phyloP scores from a whole-genome alignment of 2,113 vertebrate species.

The Pangasianodon hypophthalmus region DNA sequence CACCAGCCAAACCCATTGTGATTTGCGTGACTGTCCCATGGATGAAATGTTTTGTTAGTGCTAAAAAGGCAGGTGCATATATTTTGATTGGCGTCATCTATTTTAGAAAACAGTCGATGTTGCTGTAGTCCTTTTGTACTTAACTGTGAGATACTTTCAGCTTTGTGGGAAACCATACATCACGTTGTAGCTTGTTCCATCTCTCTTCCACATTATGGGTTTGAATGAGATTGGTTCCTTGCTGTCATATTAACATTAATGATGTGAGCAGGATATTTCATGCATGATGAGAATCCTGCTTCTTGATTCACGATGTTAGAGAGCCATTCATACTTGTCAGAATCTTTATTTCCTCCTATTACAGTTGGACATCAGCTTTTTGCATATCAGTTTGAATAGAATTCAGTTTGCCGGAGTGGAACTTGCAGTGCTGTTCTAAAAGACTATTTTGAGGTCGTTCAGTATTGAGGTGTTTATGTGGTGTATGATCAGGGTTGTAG shows the following conservation, averaged over 20 bases:
- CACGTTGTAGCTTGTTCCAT: background rate
- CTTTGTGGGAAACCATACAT: constrained; percentile 15
- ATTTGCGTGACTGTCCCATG: constrained; percentile 13
- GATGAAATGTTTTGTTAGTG: constrained; percentile 31
- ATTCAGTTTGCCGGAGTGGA: constrained; percentile 12
- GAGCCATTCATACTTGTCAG: constrained; percentile 8
- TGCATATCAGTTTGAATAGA: constrained; percentile 40
- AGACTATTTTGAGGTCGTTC: background rate
- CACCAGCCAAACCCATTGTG: background rate
- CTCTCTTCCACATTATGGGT: constrained; percentile 42
- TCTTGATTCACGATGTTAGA: background rate
- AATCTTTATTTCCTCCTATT: constrained; percentile 31
- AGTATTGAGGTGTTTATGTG: background rate
- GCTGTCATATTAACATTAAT: constrained; percentile 51
- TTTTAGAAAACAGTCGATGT: constrained; percentile 26
- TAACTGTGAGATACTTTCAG: background rate
- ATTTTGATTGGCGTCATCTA: constrained; percentile 41
- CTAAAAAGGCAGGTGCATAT: constrained; percentile 1
- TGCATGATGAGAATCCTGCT: constrained; percentile 39
- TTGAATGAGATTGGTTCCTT: constrained; percentile 31
- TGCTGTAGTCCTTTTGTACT: constrained; percentile 17
- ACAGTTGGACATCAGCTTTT: constrained; percentile 16
- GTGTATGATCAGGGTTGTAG: background rate
- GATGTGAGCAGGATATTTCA: constrained; percentile 43
- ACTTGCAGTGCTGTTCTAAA: constrained; percentile 2